Evolutionary conservation across 2,888 invertebrate genomes (phyloP), one percentile per base, ranked within the genome.

Genomic region (Brenthis ino): DNA sequence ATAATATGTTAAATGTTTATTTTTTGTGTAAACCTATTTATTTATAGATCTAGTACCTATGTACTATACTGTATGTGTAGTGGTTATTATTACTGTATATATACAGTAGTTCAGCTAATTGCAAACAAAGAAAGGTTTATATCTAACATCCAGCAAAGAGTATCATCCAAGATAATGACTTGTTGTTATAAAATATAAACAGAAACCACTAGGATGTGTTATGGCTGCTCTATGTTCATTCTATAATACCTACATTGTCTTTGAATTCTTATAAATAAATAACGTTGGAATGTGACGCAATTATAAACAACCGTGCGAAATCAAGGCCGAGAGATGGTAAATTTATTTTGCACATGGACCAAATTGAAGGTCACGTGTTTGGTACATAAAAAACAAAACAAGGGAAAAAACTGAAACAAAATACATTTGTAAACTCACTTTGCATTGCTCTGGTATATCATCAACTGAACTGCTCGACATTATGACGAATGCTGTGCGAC

Each of bases 401-500:
- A 77, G 76, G 74, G 74, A 75, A 76, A 43, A 72, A 70, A 72
- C 37, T 74, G 65, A 75, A 69, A 70, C 20, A 37, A 43, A 24
- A 47, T 50, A 48, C 6, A 28, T 28, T 60, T 60, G 60, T 50
- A n/a, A 57, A 81, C 84, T 82, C 76, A 90, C 91, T 82, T 84
- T 89, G 76, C 85, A 87, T 73, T 89, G 91, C 47, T 92, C 91
- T 13, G 88, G 89, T 73, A 91, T 84, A 77, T 92, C 91, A 77
- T 92, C 91, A 16, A 86, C 86, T 14, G 91, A 91, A 79, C 90
- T 91, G 66, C 86, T 85, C 70, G 91, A 91, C 91, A 91, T 91
- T 69, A 80, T 83, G 64, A 50, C 54, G 56, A 60, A 14, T 48
- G 48, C 28, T n/a, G 28, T 60, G 48, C n/a, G 28, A 28, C 14